These are phyloP conservation scores for Mus spicilegus DNA, from an alignment of 2,113 vertebrate genomes.

Conservation along the genomic window DNA sequence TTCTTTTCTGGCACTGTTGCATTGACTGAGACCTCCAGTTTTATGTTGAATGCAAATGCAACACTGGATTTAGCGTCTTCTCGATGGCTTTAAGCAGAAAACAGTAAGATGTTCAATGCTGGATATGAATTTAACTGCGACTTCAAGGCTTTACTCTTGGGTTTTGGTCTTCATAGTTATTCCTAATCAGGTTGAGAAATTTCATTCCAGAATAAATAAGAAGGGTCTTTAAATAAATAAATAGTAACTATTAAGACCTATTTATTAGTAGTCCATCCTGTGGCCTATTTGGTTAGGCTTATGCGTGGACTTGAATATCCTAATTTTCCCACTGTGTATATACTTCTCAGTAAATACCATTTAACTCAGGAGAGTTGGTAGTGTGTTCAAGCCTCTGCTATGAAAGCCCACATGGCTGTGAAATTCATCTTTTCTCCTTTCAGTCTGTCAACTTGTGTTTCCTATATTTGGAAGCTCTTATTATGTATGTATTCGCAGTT, in stretches of 20 bases:
- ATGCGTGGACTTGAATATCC: neutral
- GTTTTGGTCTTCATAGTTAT: neutral
- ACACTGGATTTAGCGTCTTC: neutral
- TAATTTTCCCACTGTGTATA: neutral
- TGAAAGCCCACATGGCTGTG: neutral
- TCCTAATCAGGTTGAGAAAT: neutral
- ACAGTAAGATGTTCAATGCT: neutral
- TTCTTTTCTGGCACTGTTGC: neutral
- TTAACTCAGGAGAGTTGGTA: neutral
- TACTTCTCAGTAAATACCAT: neutral
- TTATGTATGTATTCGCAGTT: neutral
- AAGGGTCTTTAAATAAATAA: neutral
- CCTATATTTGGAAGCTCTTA: conserved; percentile 3
- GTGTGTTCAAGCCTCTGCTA: neutral
- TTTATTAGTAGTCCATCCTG: neutral
- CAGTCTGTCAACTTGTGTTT: neutral
- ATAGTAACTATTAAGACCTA: neutral
- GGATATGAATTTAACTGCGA: neutral
- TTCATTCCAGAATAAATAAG: neutral
- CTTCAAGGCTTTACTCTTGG: neutral
- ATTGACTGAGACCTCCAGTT: neutral
- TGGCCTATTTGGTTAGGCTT: neutral
- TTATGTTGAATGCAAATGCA: neutral
- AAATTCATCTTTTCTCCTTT: conserved; percentile 26
- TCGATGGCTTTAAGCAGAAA: neutral